Evolutionary conservation across 2,797 vertebrate genomes (phyloP).

Genomic region (Melanotaenia pygmaea): DNA sequence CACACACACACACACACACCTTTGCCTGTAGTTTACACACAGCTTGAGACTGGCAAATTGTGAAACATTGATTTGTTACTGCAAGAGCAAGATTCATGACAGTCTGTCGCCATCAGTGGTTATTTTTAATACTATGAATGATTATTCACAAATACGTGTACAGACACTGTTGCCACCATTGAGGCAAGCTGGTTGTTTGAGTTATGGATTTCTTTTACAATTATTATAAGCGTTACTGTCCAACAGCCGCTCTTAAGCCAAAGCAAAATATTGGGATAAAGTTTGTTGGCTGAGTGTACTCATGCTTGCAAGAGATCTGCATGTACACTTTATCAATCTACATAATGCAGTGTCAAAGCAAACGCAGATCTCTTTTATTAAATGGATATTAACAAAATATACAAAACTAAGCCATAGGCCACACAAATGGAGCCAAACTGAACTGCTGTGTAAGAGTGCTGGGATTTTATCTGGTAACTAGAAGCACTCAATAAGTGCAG

Average conservation of each 20-base stretch:
- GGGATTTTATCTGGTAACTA: neutral
- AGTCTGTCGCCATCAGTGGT: neutral
- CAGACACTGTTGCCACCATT: neutral
- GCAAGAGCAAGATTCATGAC: constrained; percentile 1
- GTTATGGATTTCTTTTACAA: neutral
- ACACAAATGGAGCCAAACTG: neutral
- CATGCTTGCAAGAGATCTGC: neutral
- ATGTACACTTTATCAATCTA: neutral
- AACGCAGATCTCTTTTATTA: neutral
- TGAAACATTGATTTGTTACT: neutral
- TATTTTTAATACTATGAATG: constrained; percentile 13
- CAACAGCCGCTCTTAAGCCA: neutral
- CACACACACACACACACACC: neutral
- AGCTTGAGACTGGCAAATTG: neutral
- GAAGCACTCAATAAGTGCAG: no score
- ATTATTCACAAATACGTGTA: neutral
- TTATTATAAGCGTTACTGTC: neutral
- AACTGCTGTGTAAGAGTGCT: neutral
- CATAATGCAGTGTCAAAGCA: neutral
- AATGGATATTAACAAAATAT: neutral
- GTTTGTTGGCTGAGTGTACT: neutral
- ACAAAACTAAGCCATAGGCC: neutral
- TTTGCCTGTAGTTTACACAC: constrained; percentile 14
- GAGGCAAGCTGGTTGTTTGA: constrained; percentile 4
- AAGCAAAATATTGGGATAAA: neutral